Conservation (phyloP, 2,113 vertebrate genomes). For the Ardeotis arabs region DNA sequence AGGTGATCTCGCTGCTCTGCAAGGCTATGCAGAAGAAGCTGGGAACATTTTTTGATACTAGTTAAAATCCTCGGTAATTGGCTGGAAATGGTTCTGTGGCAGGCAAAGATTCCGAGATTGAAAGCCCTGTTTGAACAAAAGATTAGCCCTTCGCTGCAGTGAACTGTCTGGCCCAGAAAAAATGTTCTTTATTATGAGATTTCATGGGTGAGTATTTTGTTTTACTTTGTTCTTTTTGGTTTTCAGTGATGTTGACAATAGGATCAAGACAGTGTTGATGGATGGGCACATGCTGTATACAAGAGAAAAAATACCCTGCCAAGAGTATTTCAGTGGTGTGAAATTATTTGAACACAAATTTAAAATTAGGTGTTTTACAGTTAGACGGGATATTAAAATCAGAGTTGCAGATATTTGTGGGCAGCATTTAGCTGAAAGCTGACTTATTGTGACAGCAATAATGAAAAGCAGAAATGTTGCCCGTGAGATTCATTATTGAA, state of each 20-base stretch:
- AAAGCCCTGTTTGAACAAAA: neutral
- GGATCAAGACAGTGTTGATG: neutral
- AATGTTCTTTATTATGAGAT: neutral
- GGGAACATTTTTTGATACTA: neutral
- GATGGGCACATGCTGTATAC: neutral
- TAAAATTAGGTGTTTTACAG: neutral
- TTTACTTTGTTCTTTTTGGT: neutral
- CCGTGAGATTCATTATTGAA: neutral
- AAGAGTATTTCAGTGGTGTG: neutral
- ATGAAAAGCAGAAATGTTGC: neutral
- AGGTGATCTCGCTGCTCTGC: neutral
- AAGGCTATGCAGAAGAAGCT: neutral
- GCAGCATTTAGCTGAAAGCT: neutral
- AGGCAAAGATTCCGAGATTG: accelerated
- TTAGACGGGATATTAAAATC: neutral
- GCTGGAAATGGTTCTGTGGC: neutral
- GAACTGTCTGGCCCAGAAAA: neutral
- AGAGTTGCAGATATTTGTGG: neutral
- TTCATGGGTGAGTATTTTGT: neutral
- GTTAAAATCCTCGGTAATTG: neutral
- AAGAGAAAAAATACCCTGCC: neutral
- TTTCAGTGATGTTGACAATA: neutral
- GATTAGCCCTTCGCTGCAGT: neutral
- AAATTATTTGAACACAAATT: neutral
- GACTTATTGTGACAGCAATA: neutral